Base-by-base conservation (phyloP, 2,888 invertebrate genomes). In the Scaptodrosophila latifasciaeformis region DNA sequence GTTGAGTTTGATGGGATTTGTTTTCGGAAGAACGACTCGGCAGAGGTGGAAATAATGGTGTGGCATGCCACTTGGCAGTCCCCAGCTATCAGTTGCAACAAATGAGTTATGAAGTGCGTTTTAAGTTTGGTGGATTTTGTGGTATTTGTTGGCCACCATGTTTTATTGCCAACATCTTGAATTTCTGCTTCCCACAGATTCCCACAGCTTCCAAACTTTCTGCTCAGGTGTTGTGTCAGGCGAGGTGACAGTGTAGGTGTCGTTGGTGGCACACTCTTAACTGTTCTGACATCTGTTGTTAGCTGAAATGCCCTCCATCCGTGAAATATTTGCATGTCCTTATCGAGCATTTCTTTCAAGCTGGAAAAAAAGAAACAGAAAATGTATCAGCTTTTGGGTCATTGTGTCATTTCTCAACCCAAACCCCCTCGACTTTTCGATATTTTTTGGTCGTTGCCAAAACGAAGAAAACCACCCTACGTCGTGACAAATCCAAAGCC, bases 21-120 rank as follows among this genome's bases (percentile, higher is more conserved):
- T n/a, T 43, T 27, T 7, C 24, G 12, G 12, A 9, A 34, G 13
- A n/a, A 29, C 43, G 29, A n/a, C 18, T 18, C 45, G 9, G 17
- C 24, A 10, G 13, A 5, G 39, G 31, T 12, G 15, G 18, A 10
- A n/a, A n/a, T n/a, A n/a, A n/a, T 43, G 3, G 31, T 21, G 2
- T 10, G 24, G 5, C 9, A 6, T 31, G 19, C 9, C 9, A 18
- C 43, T 31, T 31, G 18, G 2, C 37, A 24, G 37, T 34, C 13
- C 13, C 35, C 35, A 7, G 31, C 39, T 47, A 17, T 46, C 34
- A 48, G 30, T 24, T 44, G 29, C 58, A 46, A 57, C 66, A 72
- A 79, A 79, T 79, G 74, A 79, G 70, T 72, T 75, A 75, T 75
- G 67, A 77, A 67, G 60, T 68, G 54, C 46, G 56, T 59, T 55